These are phyloP conservation scores for Drosophila flavopinicola DNA, from an alignment of 2,888 invertebrate species.

Conservation along the genomic window DNA sequence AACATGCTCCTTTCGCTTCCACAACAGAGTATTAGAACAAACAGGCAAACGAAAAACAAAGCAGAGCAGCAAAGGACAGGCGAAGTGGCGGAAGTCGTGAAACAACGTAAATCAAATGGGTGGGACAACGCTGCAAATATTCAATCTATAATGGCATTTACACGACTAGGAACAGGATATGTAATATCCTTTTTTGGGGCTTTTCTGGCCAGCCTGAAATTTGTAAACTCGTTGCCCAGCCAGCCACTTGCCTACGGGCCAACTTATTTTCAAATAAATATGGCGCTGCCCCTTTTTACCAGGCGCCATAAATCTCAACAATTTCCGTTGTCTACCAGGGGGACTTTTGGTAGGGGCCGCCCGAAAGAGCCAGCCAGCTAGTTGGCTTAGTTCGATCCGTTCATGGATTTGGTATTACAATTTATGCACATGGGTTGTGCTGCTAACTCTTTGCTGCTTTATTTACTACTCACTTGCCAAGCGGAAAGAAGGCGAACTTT, in stretches of 20 bases:
- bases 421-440: conserved; percentile 59
- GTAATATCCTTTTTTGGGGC: conserved; percentile 74
- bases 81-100: conserved; percentile 53
- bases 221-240: conserved; percentile 40
- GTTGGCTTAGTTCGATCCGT: conserved; percentile 43
- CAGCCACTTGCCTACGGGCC: conserved; percentile 43
- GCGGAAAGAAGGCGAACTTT: conserved; percentile 9
- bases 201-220: conserved; percentile 33
- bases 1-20: too few species aligned
- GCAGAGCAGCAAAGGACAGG: conserved; percentile 27
- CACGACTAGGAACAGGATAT: conserved; percentile 79
- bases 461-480: conserved; percentile 45
- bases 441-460: conserved; percentile 51
- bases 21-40: background rate
- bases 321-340: conserved; percentile 70
- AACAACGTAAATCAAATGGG: conserved; percentile 70
- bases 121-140: conserved; percentile 62
- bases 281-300: conserved; percentile 54
- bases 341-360: conserved; percentile 18
- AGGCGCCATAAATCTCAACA: conserved; percentile 73
- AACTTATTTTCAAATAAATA: conserved; percentile 73
- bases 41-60: conserved; percentile 10
- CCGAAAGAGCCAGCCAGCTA: conserved; percentile 6
- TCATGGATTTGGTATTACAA: conserved; percentile 62
- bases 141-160: conserved; percentile 78